phyloP scores from a whole-genome alignment of 2,113 vertebrate species.

The Python bivittatus region DNA sequence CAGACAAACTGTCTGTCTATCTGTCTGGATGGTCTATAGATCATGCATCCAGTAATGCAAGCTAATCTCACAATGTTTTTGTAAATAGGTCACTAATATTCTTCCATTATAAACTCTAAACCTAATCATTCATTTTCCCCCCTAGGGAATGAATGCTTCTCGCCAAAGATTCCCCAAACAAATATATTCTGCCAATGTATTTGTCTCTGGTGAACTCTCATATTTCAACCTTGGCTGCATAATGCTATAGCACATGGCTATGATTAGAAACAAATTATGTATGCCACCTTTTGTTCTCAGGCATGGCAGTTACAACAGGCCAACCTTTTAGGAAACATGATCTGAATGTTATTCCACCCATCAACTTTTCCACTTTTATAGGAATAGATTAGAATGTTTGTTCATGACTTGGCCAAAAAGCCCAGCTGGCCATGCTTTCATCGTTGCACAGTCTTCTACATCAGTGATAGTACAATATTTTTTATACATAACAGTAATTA shows the following conservation, averaged over 20 bases:
- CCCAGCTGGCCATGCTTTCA: neutral
- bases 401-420: neutral
- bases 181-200: constrained; percentile 14
- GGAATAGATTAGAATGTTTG: neutral
- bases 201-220: neutral
- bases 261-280: neutral
- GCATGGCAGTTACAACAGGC: neutral
- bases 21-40: too few species aligned
- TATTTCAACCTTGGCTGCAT: neutral
- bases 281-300: neutral
- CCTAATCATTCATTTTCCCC: neutral
- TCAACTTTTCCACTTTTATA: neutral
- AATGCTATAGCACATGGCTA: neutral
- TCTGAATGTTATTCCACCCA: neutral
- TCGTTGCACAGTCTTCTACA: neutral
- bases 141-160: neutral
- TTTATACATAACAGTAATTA: neutral
- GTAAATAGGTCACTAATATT: constrained; percentile 32
- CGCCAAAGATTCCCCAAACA: constrained; percentile 14
- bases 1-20: too few species aligned
- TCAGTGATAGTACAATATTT: neutral
- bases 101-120: constrained; percentile 15
- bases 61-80: constrained; percentile 17
- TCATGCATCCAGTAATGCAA: neutral
- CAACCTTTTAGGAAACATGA: neutral